Percentiles rank a stretch among this genome's conserved stretches.
These are phyloP conservation scores for Eledona agricola DNA, from an alignment of 2,888 invertebrate species.

Conservation along the genomic window DNA sequence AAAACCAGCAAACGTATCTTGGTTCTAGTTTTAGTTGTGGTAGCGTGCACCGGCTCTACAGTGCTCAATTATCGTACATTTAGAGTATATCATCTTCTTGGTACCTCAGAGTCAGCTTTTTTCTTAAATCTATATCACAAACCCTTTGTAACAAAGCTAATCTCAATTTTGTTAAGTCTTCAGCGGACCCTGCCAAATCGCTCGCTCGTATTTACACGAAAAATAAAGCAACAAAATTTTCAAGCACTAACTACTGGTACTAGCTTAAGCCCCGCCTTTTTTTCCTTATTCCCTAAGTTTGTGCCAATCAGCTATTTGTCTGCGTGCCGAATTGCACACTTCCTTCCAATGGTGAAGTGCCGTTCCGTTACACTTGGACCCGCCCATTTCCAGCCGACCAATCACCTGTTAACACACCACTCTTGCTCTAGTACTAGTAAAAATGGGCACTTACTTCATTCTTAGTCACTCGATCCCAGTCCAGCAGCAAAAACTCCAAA, in stretches of 20 bases:
- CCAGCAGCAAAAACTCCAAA: constrained; percentile 87
- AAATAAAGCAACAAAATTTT: constrained; percentile 19
- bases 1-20: constrained; percentile 27
- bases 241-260: too few relatives aligned
- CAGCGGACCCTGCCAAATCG: constrained; percentile 35
- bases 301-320: constrained; percentile 99
- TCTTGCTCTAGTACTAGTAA: not conserved
- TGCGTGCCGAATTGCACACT: constrained; percentile 94
- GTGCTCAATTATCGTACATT: constrained; percentile 32
- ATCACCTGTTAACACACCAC: constrained; percentile 75
- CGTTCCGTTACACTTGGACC: constrained; percentile 79
- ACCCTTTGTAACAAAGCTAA: constrained; percentile 39
- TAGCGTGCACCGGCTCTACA: constrained; percentile 32
- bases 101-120: constrained; percentile 37
- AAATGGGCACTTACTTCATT: constrained; percentile 77
- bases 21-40: not conserved
- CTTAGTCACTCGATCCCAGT: constrained; percentile 98
- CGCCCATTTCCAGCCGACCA: constrained; percentile 93
- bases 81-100: constrained; percentile 35
- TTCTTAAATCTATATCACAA: constrained; percentile 43
- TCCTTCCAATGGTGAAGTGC: constrained; percentile 97
- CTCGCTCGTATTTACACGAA: constrained; percentile 32
- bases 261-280: not conserved
- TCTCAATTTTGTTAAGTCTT: constrained; percentile 23
- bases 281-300: constrained; percentile 85